These are phyloP conservation scores for Patella depressa DNA, from an alignment of 2,888 invertebrate species.

Conservation along the genomic window DNA sequence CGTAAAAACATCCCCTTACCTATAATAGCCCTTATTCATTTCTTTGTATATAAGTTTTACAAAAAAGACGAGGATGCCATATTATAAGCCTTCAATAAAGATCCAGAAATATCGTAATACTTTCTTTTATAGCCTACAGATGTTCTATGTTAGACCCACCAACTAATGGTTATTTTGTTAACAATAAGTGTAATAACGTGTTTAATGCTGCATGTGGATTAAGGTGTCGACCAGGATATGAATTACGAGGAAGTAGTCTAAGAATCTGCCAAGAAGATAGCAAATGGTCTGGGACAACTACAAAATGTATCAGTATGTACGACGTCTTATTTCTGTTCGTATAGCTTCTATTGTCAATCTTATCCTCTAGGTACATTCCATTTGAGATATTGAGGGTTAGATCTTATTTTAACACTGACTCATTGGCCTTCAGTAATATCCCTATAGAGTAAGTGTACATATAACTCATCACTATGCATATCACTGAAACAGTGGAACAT, in stretches of 20 bases:
- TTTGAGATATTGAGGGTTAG: too few species aligned
- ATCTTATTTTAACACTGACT: neutral
- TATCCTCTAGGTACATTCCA: too few species aligned
- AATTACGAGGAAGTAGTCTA: constrained; percentile 74
- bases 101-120: too few species aligned
- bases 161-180: constrained; percentile 79
- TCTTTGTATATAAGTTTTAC: too few species aligned
- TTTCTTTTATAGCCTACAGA: constrained; percentile 46
- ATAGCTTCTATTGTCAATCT: neutral
- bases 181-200: constrained; percentile 77
- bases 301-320: constrained; percentile 77
- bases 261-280: constrained; percentile 78
- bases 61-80: too few species aligned
- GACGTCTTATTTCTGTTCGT: neutral
- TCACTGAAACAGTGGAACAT: too few species aligned
- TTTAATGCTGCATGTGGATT: constrained; percentile 81
- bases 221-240: constrained; percentile 79
- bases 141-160: constrained; percentile 77
- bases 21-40: too few species aligned
- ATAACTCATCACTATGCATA: too few species aligned
- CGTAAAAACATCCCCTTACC: too few species aligned
- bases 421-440: too few species aligned
- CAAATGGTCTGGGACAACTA: constrained; percentile 79
- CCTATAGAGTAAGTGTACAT: too few species aligned
- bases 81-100: too few species aligned